Conservation (phyloP, 2,797 vertebrate species). For the Cyclura pinguis region DNA sequence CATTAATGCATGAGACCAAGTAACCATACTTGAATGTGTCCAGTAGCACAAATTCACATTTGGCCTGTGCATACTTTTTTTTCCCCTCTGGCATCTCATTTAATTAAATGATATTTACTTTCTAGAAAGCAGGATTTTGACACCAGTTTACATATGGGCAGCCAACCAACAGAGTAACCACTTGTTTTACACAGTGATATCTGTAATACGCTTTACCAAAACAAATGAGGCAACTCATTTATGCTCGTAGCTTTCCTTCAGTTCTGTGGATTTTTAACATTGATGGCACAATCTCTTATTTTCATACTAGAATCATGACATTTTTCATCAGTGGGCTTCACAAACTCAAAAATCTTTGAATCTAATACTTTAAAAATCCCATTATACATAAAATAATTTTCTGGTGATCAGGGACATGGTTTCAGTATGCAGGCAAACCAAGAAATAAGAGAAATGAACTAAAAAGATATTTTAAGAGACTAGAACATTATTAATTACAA, state of each 20-base stretch:
- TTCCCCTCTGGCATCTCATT: not conserved
- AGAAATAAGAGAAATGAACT: not conserved
- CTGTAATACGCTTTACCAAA: not conserved
- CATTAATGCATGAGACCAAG: not conserved
- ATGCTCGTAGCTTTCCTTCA: not conserved
- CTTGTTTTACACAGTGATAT: not conserved
- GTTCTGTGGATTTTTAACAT: not conserved
- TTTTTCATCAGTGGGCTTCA: not conserved
- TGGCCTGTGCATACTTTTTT: not conserved
- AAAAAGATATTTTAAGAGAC: slow-evolving; percentile 14
- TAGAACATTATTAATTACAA: slow-evolving; percentile 15
- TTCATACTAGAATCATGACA: not conserved
- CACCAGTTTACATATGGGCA: not conserved
- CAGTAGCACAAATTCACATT: not conserved
- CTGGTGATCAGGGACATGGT: not conserved
- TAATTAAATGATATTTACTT: not conserved
- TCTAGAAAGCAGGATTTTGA: slow-evolving; percentile 2
- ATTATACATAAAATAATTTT: slow-evolving; percentile 37
- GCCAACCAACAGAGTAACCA: not conserved
- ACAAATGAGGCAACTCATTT: not conserved
- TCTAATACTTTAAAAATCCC: not conserved
- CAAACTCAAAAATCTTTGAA: not conserved
- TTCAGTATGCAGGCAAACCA: slow-evolving; percentile 21
- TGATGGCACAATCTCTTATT: not conserved
- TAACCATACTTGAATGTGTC: not conserved